Base-by-base conservation (phyloP, 1,140 invertebrate genomes). In the Drosophila elegans region DNA sequence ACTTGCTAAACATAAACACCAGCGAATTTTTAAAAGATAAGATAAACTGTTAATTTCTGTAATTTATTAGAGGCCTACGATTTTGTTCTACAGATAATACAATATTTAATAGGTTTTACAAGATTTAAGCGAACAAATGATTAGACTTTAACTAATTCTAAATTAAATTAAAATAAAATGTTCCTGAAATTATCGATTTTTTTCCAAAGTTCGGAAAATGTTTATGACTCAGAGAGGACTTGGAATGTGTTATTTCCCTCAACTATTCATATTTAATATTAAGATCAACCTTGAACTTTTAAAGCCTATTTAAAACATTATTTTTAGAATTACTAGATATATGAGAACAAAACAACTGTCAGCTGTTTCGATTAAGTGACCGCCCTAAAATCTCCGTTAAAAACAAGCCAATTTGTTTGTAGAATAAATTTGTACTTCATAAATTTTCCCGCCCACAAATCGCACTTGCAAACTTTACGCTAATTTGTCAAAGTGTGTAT, bases 351-450 rank as follows among this genome's bases (percentile, higher is more conserved):
- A 59, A 39, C 74, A 63, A 61, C 48, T 78, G 75, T n/a, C 74
- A 78, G 54, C 56, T 78, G 75, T 64, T 78, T 75, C 13, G n/a
- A 34, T n/a, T 45, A 27, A 36, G 9, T 3, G 12, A 11, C 4
- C 16, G 27, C 4, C 16, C 38, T 11, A 32, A 41, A 62, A 62
- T 42, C 16, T 11, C 3, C 0, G 34, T 59, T n/a, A 32, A 16
- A 62, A 32, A 9, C 1, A 16, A 39, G 39, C 38, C 21, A 4
- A 6, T 25, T 1, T n/a, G n/a, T 32, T 46, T 59, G 2, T 4
- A 21, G 3, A 39, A 1, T 41, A 54, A 5, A 21, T 21, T 21
- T 21, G 0, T n/a, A 7, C 2, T 27, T 11, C 5, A n/a, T 12
- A 10, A 9, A 27, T 3, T 44, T 51, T 52, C 10, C 7, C 45